phyloP scores from a whole-genome alignment of 2,888 invertebrate species.

The Schrankia costaestrigalis region DNA sequence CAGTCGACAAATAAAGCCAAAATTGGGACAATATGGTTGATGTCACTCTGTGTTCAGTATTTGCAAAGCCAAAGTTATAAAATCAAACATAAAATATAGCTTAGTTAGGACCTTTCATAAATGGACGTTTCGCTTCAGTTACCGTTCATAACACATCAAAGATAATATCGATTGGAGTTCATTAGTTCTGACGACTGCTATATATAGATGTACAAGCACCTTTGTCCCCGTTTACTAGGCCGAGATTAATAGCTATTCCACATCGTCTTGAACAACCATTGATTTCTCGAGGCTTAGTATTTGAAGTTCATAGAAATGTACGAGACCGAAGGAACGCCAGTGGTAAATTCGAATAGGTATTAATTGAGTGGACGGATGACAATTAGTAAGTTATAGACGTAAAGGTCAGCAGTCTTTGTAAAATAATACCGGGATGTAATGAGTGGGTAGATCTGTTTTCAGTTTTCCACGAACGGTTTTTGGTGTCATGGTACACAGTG shows the following conservation, averaged over 20 bases:
- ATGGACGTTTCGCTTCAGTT: constrained; percentile 15
- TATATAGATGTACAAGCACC: constrained; percentile 1
- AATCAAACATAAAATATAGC: too few relatives aligned
- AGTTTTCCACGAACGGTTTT: too few relatives aligned
- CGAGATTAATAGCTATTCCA: constrained; percentile 17
- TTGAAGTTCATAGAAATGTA: constrained; percentile 12
- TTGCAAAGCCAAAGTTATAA: too few relatives aligned
- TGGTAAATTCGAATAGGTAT: background rate
- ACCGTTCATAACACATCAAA: constrained; percentile 18
- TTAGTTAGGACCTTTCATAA: constrained; percentile 12
- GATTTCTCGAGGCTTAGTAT: constrained; percentile 12
- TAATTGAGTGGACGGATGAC: background rate
- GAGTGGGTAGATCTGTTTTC: too few relatives aligned
- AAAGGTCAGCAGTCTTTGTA: too few relatives aligned
- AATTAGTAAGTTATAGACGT: background rate
- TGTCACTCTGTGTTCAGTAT: too few relatives aligned
- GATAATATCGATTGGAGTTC: constrained; percentile 17
- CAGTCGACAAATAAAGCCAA: too few relatives aligned
- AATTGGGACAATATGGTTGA: too few relatives aligned
- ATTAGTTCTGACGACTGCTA: constrained; percentile 12
- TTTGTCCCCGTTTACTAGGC: constrained; percentile 3
- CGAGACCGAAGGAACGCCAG: constrained; percentile 11
- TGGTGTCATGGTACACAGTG: too few relatives aligned
- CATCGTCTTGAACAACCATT: constrained; percentile 19
- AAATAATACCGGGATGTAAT: too few relatives aligned